Evolutionary conservation across 2,113 vertebrate species (phyloP), one percentile per base, ranked within the genome.

Genomic region (Thermophis baileyi): DNA sequence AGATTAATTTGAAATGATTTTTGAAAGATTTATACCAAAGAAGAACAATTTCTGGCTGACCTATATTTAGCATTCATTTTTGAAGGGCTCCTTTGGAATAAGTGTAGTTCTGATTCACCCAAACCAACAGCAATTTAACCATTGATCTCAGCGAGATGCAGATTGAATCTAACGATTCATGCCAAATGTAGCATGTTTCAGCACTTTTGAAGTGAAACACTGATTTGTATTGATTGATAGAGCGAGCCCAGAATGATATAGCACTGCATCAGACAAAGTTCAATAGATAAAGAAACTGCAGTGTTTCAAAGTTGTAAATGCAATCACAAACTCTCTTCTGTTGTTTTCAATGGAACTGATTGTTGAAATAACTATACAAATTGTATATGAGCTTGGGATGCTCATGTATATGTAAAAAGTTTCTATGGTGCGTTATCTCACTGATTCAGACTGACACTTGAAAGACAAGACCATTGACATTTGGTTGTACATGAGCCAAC

Each of bases 141-240:
- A 90, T 93, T 93, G 92, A 93, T 93, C 90, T 90, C 6, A 47
- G 22, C 1, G 30, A 46, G 46, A 35, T 89, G 74, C 10, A 16
- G 46, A 86, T 63, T 63, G 89, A 35, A 85, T 5, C 81, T 93
- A 93, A 90, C 90, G 89, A 55, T 87, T 81, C 92, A 90, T 87
- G 53, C n/a, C n/a, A 90, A 87, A 87, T 90, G 46, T 87, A 87
- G 81, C 47, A 24, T 86, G 47, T 87, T 93, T 86, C 53, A 90
- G 88, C 74, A 86, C 16, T 85, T 89, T 35, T 14, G 30, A 60
- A 81, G 90, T 90, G 54, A 93, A 93, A 60, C 46, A 87, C 24
- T 90, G 44, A 90, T 90, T 90, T 51, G 81, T 93, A 93, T 93
- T 63, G 92, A 93, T 49, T 87, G 81, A 87, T 87, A n/a, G 88